Evolutionary conservation across 2,888 invertebrate species (phyloP), one percentile per base, ranked within the genome.

Genomic region (Morpho helenor): DNA sequence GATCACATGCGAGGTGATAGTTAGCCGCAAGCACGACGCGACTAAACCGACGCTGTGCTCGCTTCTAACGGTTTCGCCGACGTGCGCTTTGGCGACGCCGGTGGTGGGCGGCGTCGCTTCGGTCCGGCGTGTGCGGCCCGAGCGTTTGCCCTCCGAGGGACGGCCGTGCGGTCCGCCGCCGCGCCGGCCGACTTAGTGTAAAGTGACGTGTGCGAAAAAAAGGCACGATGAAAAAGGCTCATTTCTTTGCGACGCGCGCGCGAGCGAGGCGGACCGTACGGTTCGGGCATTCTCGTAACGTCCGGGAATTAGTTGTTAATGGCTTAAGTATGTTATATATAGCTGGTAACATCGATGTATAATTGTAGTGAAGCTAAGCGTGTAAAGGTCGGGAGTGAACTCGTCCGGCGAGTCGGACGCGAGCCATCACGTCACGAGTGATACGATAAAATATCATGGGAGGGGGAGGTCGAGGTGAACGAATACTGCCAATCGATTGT

Each of bases 401-500:
- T 45, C 50, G 51, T 52, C 47, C 57, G 46, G 57, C 46, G 49
- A 42, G 60, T 49, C 45, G 52, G 49, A 51, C 46, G 45, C 16
- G 40, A 39, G 45, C 22, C 66, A 66, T 66, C 70, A 70, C 73
- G 75, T 68, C 73, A 70, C 75, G 72, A 67, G 71, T 68, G 76
- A 74, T 73, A 72, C 72, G 79, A 74, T 73, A 70, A 67, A 71
- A 83, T 85, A 85, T 86, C 87, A 85, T 74, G 78, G 69, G 75
- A 75, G 71, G 71, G 73, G 71, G 61, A 31, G 31, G 74, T 71
- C 72, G 77, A 74, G 77, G 74, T 77, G 77, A 85, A 82, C 72
- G 76, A 82, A 86, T 87, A 89, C 89, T 89, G 89, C 88, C 89
- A 89, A 87, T 88, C 84, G 88, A 84, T 84, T 82, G 85, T 87